Percentiles rank a stretch among this genome's conserved stretches.
These are phyloP conservation scores for Ganaspis sp. DNA, from an alignment of 1,140 invertebrate species.

Conservation along the genomic window DNA sequence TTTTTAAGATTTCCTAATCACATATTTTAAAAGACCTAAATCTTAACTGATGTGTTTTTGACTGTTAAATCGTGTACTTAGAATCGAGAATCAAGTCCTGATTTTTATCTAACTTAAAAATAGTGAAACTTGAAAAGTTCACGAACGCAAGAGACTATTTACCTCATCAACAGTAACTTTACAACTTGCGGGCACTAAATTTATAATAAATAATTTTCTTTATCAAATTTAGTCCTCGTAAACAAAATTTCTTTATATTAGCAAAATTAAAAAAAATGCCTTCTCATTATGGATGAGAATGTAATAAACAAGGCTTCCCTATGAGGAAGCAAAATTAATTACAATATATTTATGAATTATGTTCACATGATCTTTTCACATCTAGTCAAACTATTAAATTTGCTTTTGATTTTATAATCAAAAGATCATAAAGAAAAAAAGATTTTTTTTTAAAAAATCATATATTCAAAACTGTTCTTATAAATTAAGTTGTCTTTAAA, in stretches of 20 bases:
- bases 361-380: too few species aligned
- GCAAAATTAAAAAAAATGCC: too few species aligned
- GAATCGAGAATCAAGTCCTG: neutral
- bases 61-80: neutral
- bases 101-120: neutral
- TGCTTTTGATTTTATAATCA: too few species aligned
- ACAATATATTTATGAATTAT: too few species aligned
- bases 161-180: neutral
- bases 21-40: neutral
- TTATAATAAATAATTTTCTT: neutral
- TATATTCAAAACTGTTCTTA: constrained; percentile 33
- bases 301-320: too few species aligned
- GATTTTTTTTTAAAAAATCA: too few species aligned
- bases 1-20: neutral
- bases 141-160: neutral
- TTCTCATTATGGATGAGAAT: too few species aligned
- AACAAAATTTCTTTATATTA: neutral
- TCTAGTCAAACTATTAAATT: too few species aligned
- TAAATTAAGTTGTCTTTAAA: constrained; percentile 34
- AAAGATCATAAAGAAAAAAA: too few species aligned
- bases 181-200: neutral
- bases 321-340: too few species aligned
- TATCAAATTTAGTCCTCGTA: neutral
- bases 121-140: constrained; percentile 12
- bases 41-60: neutral